phyloP scores from a whole-genome alignment of 2,888 invertebrate genomes.

The Rugalucina vietnamica region DNA sequence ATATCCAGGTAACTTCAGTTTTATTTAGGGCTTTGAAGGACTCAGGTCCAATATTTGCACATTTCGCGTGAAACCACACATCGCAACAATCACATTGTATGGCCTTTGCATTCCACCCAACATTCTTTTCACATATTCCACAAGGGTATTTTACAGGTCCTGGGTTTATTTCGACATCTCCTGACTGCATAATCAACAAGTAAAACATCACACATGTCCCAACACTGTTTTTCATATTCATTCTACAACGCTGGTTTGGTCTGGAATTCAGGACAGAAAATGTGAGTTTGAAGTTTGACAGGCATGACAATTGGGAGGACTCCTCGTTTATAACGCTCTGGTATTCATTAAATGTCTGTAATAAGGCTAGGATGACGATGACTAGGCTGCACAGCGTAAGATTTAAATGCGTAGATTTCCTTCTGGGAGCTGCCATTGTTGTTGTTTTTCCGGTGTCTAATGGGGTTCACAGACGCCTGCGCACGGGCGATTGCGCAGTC shows the following conservation, averaged over 20 bases:
- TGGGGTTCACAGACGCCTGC: too few relatives aligned
- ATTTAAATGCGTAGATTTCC: not conserved
- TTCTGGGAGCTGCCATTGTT: not conserved
- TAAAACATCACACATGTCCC: not conserved
- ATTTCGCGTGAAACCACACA: not conserved
- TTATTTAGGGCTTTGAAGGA: not conserved
- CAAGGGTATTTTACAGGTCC: not conserved
- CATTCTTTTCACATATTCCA: conserved; percentile 7
- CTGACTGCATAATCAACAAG: not conserved
- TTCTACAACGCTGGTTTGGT: not conserved
- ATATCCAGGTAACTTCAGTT: not conserved
- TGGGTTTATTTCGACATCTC: not conserved
- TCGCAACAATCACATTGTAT: not conserved
- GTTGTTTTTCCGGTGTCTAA: too few relatives aligned
- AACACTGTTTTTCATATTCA: not conserved
- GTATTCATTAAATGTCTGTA: not conserved
- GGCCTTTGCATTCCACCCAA: not conserved
- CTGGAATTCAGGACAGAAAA: not conserved
- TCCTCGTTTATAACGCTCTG: not conserved
- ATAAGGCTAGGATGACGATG: not conserved
- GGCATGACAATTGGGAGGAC: not conserved
- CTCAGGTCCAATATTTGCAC: not conserved
- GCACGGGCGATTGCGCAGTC: not conserved
- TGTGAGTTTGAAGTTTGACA: not conserved
- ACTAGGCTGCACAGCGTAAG: not conserved